A percentile compares a stretch with the other conserved stretches of the same genome.
These are phyloP conservation scores for Anoura caudifer DNA, from an alignment of 2,113 vertebrate species.

Conservation along the genomic window DNA sequence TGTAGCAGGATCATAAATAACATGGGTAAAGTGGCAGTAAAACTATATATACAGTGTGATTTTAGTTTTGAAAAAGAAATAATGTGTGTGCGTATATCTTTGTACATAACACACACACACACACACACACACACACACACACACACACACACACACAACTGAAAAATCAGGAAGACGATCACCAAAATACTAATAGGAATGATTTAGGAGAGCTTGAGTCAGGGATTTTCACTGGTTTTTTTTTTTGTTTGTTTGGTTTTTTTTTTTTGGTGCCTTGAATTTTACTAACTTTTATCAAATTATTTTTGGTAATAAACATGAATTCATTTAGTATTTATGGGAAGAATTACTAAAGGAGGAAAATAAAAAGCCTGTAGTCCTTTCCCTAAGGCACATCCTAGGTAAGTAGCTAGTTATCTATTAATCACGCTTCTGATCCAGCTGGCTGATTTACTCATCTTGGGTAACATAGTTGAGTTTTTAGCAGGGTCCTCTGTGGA, in stretches of 20 bases:
- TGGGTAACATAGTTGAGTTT: neutral
- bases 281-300: slow-evolving; percentile 39
- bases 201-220: neutral
- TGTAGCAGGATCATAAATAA: neutral
- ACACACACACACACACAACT: neutral
- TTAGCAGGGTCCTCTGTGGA: neutral
- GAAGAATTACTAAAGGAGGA: neutral
- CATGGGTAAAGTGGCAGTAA: neutral
- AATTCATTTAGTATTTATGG: neutral
- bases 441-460: neutral
- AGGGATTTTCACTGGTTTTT: neutral
- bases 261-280: neutral
- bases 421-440: neutral
- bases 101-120: neutral
- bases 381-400: neutral
- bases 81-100: neutral
- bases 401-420: slow-evolving; percentile 22
- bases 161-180: neutral
- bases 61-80: neutral
- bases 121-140: neutral
- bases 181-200: neutral
- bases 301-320: neutral
- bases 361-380: neutral
- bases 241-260: neutral
- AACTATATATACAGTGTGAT: neutral